Percentiles rank a stretch among this genome's conserved stretches.
Evolutionary conservation across 2,888 invertebrate species (phyloP).

Genomic region (Campoplex capitator): DNA sequence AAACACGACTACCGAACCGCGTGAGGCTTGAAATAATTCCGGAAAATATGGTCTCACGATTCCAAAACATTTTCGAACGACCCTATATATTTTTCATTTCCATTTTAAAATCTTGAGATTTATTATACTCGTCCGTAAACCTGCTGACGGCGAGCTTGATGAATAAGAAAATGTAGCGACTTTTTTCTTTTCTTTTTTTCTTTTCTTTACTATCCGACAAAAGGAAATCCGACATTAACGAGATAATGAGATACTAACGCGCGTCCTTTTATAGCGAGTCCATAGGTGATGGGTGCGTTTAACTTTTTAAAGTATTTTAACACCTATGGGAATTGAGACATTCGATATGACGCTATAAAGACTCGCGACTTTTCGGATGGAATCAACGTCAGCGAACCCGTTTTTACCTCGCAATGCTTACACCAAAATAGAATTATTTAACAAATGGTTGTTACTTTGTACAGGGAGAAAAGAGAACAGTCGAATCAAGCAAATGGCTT

Average conservation of each 20-base stretch:
- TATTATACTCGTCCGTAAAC: not conserved
- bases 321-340: conserved; percentile 24
- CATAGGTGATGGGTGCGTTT: conserved; percentile 15
- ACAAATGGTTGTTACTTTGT: conserved; percentile 1
- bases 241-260: conserved; percentile 12
- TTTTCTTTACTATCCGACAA: not conserved
- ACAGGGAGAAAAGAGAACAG: too few relatives aligned
- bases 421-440: conserved; percentile 5
- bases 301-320: conserved; percentile 34
- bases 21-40: not conserved
- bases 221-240: conserved; percentile 13
- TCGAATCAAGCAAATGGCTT: too few relatives aligned
- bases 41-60: not conserved
- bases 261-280: not conserved
- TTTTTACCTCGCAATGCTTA: not conserved
- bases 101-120: conserved; percentile 3
- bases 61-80: not conserved
- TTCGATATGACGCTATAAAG: conserved; percentile 11
- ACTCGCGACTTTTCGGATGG: conserved; percentile 6
- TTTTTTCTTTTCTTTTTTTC: not conserved
- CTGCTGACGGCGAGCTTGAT: not conserved
- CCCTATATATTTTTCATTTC: not conserved
- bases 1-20: not conserved
- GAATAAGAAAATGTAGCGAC: not conserved
- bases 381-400: not conserved